These are phyloP conservation scores for human (Homo sapiens) DNA, from an alignment of 2,113 vertebrate species.

Conservation along the genomic window DNA sequence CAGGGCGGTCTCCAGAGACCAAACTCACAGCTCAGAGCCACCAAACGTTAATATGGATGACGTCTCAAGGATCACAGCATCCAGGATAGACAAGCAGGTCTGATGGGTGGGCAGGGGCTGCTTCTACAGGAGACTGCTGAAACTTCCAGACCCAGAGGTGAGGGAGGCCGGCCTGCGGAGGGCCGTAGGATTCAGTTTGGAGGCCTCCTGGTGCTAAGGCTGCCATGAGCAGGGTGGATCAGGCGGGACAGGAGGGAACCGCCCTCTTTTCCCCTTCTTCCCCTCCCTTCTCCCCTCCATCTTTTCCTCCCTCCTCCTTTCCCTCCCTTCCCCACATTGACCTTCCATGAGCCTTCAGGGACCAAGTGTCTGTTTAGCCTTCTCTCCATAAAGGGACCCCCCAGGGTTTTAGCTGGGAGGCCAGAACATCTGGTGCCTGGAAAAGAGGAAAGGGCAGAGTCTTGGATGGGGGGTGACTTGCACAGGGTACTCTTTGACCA, in stretches of 20 bases:
- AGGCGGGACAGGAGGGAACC: background rate
- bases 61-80: background rate
- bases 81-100: background rate
- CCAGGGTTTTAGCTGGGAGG: background rate
- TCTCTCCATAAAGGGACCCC: background rate
- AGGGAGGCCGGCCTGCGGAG: background rate
- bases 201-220: background rate
- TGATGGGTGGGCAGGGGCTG: background rate
- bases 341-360: background rate
- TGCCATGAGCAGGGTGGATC: background rate
- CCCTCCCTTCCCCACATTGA: background rate
- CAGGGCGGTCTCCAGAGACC: background rate
- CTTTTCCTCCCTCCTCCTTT: no score
- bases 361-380: background rate
- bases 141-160: background rate
- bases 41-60: background rate
- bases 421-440: background rate
- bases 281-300: background rate
- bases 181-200: background rate
- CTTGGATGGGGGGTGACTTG: background rate
- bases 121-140: background rate
- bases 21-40: no score
- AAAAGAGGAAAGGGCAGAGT: background rate
- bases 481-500: background rate
- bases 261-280: fast-evolving